Base-by-base conservation (phyloP, 2,888 invertebrate genomes). In the Xestia rhomboidea region DNA sequence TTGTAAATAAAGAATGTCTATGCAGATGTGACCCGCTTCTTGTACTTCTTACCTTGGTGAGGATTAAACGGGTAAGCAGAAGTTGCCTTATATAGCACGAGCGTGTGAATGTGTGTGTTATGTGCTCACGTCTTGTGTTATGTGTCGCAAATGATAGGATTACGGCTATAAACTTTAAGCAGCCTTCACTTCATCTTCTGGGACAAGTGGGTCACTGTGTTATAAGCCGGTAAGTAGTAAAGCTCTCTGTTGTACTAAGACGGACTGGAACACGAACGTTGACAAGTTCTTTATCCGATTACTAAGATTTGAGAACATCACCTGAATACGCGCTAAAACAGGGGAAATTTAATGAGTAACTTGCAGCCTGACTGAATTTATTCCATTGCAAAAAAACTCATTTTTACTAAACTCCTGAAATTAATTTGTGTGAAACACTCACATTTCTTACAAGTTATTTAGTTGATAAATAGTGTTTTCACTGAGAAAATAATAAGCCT, bases 11-110 rank as follows among this genome's bases (percentile, higher is more conserved):
- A 24, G 8, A 24, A 85, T 77, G 80, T 79, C 67, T 74, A 83
- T 82, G 83, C 79, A 82, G 81, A 85, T 81, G 68, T 54, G 51
- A 11, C 34, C 68, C 21, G 46, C 41, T 79, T 46, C 46, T 11
- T 54, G 51, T 51, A n/a, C n/a, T n/a, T n/a, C n/a, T 34, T 4
- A 2, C 34, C 4, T 34, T 4, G 34, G 34, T 34, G 34, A 34
- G 34, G 2, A 34, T 34, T 34, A 4, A 1, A 1, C 4, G 1
- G 34, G 34, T 34, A 34, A 34, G 34, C 34, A 34, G 34, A 34
- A 6, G 6, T 34, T 5, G 34, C 5, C 34, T 34, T 34, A 34
- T 34, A 5, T 34, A 34, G 34, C 34, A 34, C 34, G 3, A 34
- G 34, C 34, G 15, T 27, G 7, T 34, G 30, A n/a, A 51, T 24